phyloP scores from a whole-genome alignment of 2,797 vertebrate species.

The Diceros bicornis region DNA sequence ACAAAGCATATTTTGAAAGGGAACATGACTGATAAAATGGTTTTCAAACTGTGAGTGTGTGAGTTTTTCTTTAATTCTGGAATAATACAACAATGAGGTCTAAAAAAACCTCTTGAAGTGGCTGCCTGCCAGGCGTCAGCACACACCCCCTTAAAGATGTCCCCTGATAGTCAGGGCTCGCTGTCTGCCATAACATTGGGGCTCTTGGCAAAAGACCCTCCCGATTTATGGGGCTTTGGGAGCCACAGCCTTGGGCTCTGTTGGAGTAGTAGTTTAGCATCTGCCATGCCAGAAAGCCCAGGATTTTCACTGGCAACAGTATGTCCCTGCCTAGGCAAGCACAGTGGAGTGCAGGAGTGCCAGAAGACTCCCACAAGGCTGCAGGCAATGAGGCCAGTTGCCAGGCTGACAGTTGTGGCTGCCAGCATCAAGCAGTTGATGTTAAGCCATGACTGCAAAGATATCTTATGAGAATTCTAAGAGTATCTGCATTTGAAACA shows the following conservation, averaged over 20 bases:
- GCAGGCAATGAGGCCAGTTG: background rate
- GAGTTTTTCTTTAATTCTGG: slow-evolving; percentile 65
- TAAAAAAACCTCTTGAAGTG: slow-evolving; percentile 4
- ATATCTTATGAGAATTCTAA: background rate
- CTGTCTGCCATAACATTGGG: slow-evolving; percentile 45
- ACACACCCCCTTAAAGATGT: background rate
- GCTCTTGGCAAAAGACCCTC: slow-evolving; percentile 65
- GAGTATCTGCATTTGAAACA: background rate
- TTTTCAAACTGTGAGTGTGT: slow-evolving; percentile 52
- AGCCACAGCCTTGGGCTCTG: slow-evolving; percentile 61
- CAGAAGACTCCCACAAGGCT: background rate
- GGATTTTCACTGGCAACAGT: slow-evolving; percentile 45
- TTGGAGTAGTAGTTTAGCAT: slow-evolving; percentile 62
- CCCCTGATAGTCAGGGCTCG: slow-evolving; percentile 13
- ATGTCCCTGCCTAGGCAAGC: background rate
- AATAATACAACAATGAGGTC: background rate
- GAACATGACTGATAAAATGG: background rate
- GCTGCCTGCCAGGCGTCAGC: slow-evolving; percentile 59
- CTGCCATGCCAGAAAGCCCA: slow-evolving; percentile 55
- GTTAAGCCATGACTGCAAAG: background rate
- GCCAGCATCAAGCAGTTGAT: background rate
- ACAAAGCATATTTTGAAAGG: slow-evolving; percentile 67
- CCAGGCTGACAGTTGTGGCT: background rate
- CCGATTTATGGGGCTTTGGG: slow-evolving; percentile 26
- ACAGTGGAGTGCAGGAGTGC: background rate